Evolutionary conservation across 2,888 invertebrate species (phyloP).

Genomic region (Caenorhabditis uteleia): DNA sequence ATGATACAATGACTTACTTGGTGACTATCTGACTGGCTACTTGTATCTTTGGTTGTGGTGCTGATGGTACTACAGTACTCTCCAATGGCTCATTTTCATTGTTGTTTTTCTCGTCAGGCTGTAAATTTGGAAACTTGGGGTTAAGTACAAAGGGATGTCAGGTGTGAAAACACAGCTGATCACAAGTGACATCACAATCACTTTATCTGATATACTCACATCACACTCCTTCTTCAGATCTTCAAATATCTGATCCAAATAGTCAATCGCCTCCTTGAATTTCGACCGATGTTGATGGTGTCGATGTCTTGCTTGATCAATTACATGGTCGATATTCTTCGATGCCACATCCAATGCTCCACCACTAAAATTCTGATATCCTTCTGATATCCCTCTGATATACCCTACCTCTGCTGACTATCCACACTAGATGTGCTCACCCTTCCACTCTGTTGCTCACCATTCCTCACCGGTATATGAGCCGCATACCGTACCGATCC

Average conservation of each 20-base stretch:
- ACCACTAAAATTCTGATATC: slow-evolving; percentile 31
- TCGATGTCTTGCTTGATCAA: slow-evolving; percentile 59
- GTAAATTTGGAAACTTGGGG: slow-evolving; percentile 3
- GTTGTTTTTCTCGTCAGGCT: slow-evolving; percentile 36
- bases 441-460: slow-evolving; percentile 39
- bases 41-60: too few species aligned
- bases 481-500: slow-evolving; percentile 60
- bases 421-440: slow-evolving; percentile 51
- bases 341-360: slow-evolving; percentile 60
- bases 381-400: not conserved
- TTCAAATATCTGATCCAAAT: slow-evolving; percentile 68
- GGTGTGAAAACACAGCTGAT: not conserved
- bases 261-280: slow-evolving; percentile 69
- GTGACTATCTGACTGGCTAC: too few species aligned
- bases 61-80: slow-evolving; percentile 4
- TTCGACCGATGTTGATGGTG: slow-evolving; percentile 59
- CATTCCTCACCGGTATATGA: slow-evolving; percentile 59
- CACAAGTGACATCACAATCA: slow-evolving; percentile 9
- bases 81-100: slow-evolving; percentile 25
- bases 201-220: slow-evolving; percentile 20
- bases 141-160: not conserved
- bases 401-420: slow-evolving; percentile 44
- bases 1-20: too few species aligned
- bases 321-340: slow-evolving; percentile 66
- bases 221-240: slow-evolving; percentile 65